Base-by-base conservation (phyloP, 2,113 vertebrate genomes). In the Amphiprion ocellaris region DNA sequence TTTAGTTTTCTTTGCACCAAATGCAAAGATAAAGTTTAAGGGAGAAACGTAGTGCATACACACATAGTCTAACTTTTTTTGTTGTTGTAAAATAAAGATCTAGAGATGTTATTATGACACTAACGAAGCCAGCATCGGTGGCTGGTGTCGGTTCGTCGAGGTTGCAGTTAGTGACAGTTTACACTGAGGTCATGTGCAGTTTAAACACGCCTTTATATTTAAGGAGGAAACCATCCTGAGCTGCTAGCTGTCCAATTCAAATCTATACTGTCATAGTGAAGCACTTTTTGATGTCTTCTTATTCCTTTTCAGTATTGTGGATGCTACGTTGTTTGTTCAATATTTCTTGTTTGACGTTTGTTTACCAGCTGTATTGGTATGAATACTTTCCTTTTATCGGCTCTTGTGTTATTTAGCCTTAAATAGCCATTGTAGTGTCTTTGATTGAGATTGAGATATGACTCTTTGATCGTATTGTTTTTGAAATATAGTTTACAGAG, bases 301-400 rank as follows among this genome's bases (percentile, higher is more conserved):
- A 82, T 84, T 87, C 81, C 85, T 89, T 86, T 74, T 90, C 90
- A 92, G 90, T 93, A 91, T 93, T 93, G 90, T 89, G 72, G 74
- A 86, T 79, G 65, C 75, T 82, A 44, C 28, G 30, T 74, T 77
- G 47, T 81, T 82, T 85, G 73, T 83, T 80, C n/a, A 58, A 53
- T 75, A 55, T 79, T 82, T 77, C 65, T 69, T 37, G 71, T 85
- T 86, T 86, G 60, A 76, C 24, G 33, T 90, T 88, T 83, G 80
- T 86, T 30, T 91, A 83, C 89, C 87, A 83, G 77, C 81, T 90
- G 80, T 91, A 90, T 88, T 90, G 87, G 83, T 90, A 92, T 89
- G 41, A 91, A 79, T 79, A 44, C 15, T 47, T 90, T 81, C 52
- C 69, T 86, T 81, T 73, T 80, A 79, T 79, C 56, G 21, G 74